Conservation (phyloP, 2,797 vertebrate genomes). For the Catamblyrhynchus diadema region DNA sequence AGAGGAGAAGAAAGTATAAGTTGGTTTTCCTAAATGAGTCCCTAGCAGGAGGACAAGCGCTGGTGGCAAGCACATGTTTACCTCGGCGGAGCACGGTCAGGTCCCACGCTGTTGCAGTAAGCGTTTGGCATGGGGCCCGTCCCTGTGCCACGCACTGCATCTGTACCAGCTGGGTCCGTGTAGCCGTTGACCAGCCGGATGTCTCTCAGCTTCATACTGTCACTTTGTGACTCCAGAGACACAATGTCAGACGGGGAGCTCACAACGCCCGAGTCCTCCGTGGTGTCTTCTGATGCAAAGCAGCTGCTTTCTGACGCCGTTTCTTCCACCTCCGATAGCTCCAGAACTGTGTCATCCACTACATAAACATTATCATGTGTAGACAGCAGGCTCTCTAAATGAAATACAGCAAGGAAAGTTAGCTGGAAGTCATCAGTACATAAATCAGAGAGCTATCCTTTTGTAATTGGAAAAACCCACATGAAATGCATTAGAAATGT, state of each 20-base stretch:
- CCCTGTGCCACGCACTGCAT: not conserved
- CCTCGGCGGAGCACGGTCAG: constrained; percentile 26
- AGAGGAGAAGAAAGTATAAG: not conserved
- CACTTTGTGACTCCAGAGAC: constrained; percentile 82
- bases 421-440: not conserved
- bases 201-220: constrained; percentile 66
- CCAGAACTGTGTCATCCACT: constrained; percentile 35
- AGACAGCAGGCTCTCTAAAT: constrained; percentile 67
- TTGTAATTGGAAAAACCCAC: not conserved
- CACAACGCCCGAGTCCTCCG: constrained; percentile 76
- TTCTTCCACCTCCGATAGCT: constrained; percentile 69
- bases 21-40: constrained; percentile 14
- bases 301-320: constrained; percentile 73
- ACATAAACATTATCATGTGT: not conserved
- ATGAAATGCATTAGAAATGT: not conserved
- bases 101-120: not conserved
- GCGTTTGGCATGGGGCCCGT: not conserved
- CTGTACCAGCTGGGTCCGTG: constrained; percentile 31
- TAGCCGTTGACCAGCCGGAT: constrained; percentile 54
- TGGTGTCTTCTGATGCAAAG: constrained; percentile 72
- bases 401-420: constrained; percentile 50
- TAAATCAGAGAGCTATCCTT: not conserved
- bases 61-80: constrained; percentile 10
- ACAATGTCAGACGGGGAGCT: constrained; percentile 83
- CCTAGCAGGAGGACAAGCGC: not conserved